Evolutionary conservation across 2,888 invertebrate genomes (phyloP).

Genomic region (Brachylomia viminalis): DNA sequence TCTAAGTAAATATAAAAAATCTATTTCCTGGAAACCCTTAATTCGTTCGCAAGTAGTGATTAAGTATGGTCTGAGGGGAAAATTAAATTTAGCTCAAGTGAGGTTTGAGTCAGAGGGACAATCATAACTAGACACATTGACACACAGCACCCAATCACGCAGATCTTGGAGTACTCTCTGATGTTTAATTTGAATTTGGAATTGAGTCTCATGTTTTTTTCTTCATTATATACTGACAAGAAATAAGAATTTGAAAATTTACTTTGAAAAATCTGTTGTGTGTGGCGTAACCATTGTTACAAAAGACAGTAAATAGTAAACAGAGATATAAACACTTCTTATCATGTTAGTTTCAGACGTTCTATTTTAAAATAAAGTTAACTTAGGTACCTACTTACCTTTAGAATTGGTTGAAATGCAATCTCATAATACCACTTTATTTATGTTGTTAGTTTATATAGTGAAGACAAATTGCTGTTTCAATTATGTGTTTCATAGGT

Average conservation of each 20-base stretch:
- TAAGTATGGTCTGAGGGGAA: constrained; percentile 52
- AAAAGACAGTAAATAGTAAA: neutral
- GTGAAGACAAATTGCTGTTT: constrained; percentile 7
- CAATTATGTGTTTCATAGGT: constrained; percentile 1
- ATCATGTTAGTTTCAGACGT: neutral
- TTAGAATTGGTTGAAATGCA: constrained; percentile 7
- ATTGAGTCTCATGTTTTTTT: constrained; percentile 1
- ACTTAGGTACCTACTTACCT: constrained; percentile 19
- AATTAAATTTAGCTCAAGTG: constrained; percentile 61
- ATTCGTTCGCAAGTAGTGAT: constrained; percentile 47
- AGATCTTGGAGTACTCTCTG: constrained; percentile 12
- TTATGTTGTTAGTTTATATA: constrained; percentile 18
- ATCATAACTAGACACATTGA: constrained; percentile 62
- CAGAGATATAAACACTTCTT: neutral
- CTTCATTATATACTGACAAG: neutral
- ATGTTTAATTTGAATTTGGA: constrained; percentile 45
- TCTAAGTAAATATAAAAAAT: constrained; percentile 42
- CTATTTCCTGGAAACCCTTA: constrained; percentile 49
- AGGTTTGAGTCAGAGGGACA: constrained; percentile 46
- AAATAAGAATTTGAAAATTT: neutral
- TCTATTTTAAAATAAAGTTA: neutral
- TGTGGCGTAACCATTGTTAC: neutral
- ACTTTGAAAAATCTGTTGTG: neutral
- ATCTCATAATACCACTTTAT: constrained; percentile 2
- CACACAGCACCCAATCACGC: constrained; percentile 31